Evolutionary conservation across 2,113 vertebrate species (phyloP), one percentile per base, ranked within the genome.

Genomic region (Periophthalmodon schlosseri): DNA sequence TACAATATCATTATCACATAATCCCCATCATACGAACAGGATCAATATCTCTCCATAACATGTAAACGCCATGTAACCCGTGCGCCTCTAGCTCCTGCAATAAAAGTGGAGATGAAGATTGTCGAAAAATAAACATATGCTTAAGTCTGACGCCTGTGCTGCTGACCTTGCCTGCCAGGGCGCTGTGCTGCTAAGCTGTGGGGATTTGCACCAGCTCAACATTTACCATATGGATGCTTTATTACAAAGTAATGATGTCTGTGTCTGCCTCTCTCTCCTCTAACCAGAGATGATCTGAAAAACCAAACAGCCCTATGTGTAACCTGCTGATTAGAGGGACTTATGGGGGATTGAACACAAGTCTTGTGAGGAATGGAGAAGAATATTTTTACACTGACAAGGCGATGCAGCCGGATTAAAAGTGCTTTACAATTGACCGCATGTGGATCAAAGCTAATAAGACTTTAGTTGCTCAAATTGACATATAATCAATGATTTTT

Each of bases 151-250:
- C 89, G 91, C 92, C 88, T 88, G 94, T 94, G 89, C 92, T 90
- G 82, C 18, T 93, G 91, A 95, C 91, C 88, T 86, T 94, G 93
- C 92, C 91, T 93, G 92, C 89, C 91, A 91, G 94, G 92, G 93
- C 94, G 93, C 93, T 92, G 92, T 92, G 88, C 82, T 93, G 91
- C 80, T 96, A 96, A 96, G 92, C 95, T 92, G 89, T 79, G 84
- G 90, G 93, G 95, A 95, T 96, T 97, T 96, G 91, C 94, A 93
- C 90, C 81, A 94, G 94, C 93, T 95, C 93, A 95, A 94, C 93
- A 92, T 93, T 95, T 94, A 90, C 96, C 95, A 96, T 96, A 96
- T 97, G 95, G 95, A 95, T 95, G 93, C 94, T 94, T 95, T 90
- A 94, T 88, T 92, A 90, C 82, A 94, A 91, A 92, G 93, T 93